Percentiles rank a stretch among this genome's conserved stretches.
Evolutionary conservation across 2,113 vertebrate genomes (phyloP).

Genomic region (Pterocles burchelli): DNA sequence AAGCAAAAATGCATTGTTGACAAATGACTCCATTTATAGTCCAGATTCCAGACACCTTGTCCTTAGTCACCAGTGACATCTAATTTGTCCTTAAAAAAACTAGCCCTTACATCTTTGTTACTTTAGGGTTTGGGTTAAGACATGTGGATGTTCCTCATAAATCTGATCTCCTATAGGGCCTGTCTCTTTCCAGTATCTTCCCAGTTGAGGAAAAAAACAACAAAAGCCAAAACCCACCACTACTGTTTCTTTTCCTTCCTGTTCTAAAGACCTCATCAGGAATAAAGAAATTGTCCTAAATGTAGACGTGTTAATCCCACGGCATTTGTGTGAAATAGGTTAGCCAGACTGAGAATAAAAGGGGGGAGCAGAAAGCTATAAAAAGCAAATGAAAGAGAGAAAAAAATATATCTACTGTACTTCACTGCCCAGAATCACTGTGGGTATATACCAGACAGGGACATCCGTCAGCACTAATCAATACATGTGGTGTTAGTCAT

Average conservation of each 20-base stretch:
- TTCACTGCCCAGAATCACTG: constrained; percentile 60
- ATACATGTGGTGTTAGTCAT: constrained; percentile 84
- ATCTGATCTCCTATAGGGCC: constrained; percentile 69
- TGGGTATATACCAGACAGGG: constrained; percentile 72
- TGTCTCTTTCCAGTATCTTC: constrained; percentile 16
- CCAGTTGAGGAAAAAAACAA: neutral
- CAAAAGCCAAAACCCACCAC: neutral
- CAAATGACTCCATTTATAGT: constrained; percentile 74
- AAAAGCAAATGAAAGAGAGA: constrained; percentile 65
- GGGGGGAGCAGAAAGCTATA: constrained; percentile 55
- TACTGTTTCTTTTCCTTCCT: constrained; percentile 25
- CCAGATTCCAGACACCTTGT: constrained; percentile 73
- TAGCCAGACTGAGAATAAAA: constrained; percentile 58
- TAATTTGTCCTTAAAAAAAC: constrained; percentile 74
- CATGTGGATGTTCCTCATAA: constrained; percentile 65
- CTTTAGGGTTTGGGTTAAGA: constrained; percentile 75
- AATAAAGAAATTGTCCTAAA: constrained; percentile 64
- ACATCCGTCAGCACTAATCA: constrained; percentile 87
- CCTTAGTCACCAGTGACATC: constrained; percentile 76
- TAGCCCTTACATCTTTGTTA: constrained; percentile 73
- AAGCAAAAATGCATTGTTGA: constrained; percentile 68
- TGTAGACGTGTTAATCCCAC: constrained; percentile 58
- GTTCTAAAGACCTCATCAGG: constrained; percentile 24
- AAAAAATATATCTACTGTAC: constrained; percentile 62
- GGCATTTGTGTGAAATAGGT: constrained; percentile 53